Evolutionary conservation across 2,888 invertebrate species (phyloP), one percentile per base, ranked within the genome.

Genomic region (Rhingia rostrata): DNA sequence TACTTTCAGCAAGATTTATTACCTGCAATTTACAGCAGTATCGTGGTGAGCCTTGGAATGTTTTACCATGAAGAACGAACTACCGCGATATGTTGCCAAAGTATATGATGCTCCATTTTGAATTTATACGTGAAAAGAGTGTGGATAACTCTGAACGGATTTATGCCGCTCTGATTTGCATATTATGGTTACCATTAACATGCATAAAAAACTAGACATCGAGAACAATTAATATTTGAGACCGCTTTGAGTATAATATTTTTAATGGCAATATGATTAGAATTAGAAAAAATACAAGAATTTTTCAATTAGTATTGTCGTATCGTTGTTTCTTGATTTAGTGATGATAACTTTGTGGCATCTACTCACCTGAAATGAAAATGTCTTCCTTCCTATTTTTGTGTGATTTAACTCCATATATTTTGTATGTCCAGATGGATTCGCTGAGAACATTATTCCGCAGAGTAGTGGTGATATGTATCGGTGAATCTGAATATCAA

Each of bases 1-100:
- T 80, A 84, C 64, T 80, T 80, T 80, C 64, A 14, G 56, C 53
- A 70, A 56, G 51, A 84, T 84, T 80, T 84, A 84, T 84, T 74
- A 41, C 69, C 79, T 69, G 69, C 64, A 79, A 74, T 79, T 79
- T 79, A 54, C 63, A 43, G 61, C 69, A 45, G 54, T 33, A 67
- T 56, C 41, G 47, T 37, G 64, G 63, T 49, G 35, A 64, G 45
- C 35, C 72, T 63, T 51, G 61, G 63, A 64, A 79, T 79, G 45
- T 64, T 56, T 69, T 41, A 12, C 43, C 53, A 78, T 70, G 43
- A 67, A 73, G 54, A 51, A 58, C 61, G 43, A 72, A 77, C 45
- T 61, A 49, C 43, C 35, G 47, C n/a, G 56, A 56, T 53, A 58
- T 49, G 49, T 72, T 58, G 63, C 30, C 3, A 9, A 56, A 41